Percentiles rank a stretch among this genome's conserved stretches.
Evolutionary conservation across 2,888 invertebrate genomes (phyloP).

Genomic region (Apamea anceps): DNA sequence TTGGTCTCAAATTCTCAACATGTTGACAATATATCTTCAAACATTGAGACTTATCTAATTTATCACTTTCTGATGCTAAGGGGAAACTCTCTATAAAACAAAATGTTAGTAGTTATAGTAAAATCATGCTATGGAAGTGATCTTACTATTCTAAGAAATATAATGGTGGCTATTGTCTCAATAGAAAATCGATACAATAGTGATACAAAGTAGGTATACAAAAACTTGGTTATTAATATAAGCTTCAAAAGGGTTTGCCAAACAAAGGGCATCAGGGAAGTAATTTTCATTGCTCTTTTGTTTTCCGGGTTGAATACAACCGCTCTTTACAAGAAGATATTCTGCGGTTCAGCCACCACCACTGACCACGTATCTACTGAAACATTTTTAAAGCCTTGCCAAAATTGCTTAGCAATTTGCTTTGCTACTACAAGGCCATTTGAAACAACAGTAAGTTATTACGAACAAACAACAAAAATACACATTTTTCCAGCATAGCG

Average conservation of each 20-base stretch:
- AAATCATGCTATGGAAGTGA: background rate
- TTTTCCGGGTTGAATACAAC: constrained; percentile 30
- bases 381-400: background rate
- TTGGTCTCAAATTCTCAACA: constrained; percentile 45
- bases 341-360: background rate
- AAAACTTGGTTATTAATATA: constrained; percentile 39
- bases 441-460: constrained; percentile 10
- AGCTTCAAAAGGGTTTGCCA: constrained; percentile 30
- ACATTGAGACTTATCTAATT: constrained; percentile 46
- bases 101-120: constrained; percentile 8
- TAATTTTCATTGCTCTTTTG: constrained; percentile 49
- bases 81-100: background rate
- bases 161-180: constrained; percentile 10
- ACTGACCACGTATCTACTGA: background rate
- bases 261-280: constrained; percentile 35
- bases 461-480: constrained; percentile 31
- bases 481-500: constrained; percentile 5
- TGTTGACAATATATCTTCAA: constrained; percentile 47
- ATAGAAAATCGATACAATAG: constrained; percentile 6
- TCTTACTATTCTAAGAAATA: background rate
- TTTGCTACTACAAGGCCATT: background rate
- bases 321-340: constrained; percentile 1
- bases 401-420: background rate
- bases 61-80: constrained; percentile 33
- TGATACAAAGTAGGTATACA: constrained; percentile 21